Conservation (phyloP, 2,888 invertebrate species). For the Acronicta aceris region DNA sequence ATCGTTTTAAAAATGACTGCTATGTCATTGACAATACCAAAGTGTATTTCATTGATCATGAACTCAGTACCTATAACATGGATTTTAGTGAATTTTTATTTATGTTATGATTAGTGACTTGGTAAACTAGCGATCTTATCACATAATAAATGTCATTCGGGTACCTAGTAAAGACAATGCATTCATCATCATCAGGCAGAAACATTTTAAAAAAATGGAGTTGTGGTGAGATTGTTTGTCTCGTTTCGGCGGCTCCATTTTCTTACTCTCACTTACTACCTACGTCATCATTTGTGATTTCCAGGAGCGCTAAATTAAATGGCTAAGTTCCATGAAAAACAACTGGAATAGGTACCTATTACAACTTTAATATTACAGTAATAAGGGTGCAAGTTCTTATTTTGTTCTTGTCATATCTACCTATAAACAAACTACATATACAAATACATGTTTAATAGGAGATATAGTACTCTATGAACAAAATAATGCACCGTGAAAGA, state of each 20-base stretch:
- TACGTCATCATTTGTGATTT: not conserved
- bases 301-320: not conserved
- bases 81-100: conserved; percentile 10
- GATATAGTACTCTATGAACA: conserved; percentile 18
- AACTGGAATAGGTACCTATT: no score
- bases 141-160: conserved; percentile 5
- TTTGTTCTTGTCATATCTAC: no score
- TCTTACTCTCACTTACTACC: not conserved
- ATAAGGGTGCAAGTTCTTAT: not conserved
- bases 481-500: conserved; percentile 31
- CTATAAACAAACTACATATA: not conserved
- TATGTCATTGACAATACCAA: conserved; percentile 14
- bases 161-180: not conserved
- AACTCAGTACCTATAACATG: not conserved
- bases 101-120: conserved; percentile 20
- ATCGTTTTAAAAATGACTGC: not conserved
- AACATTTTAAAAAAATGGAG: no score
- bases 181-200: no score
- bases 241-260: not conserved
- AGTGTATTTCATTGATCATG: conserved; percentile 1
- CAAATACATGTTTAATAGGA: no score
- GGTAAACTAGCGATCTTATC: no score
- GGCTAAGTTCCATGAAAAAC: no score
- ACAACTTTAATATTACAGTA: not conserved
- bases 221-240: no score